Conservation (phyloP, 2,888 invertebrate genomes). For the Labia minor region DNA sequence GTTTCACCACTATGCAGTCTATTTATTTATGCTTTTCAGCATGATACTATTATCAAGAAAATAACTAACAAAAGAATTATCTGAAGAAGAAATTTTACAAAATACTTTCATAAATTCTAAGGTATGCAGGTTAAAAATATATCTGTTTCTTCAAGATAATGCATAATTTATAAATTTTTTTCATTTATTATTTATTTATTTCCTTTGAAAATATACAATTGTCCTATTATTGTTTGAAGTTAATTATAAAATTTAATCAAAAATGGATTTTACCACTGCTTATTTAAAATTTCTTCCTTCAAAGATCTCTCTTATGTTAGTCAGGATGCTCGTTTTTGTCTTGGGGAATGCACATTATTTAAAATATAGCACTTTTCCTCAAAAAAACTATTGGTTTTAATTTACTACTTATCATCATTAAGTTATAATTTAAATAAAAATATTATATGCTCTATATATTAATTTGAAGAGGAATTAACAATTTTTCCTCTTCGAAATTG, state of each 20-base stretch:
- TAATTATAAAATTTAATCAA: not conserved
- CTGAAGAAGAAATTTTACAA: not conserved
- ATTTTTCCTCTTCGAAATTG: slow-evolving; percentile 19
- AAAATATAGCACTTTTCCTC: not conserved
- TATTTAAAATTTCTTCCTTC: not conserved
- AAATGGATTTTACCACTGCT: too few relatives aligned
- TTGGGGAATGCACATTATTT: not conserved
- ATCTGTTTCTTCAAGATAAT: too few relatives aligned
- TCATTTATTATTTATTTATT: too few relatives aligned
- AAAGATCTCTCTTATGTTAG: not conserved
- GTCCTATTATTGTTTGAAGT: not conserved
- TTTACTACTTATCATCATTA: not conserved
- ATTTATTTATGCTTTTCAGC: not conserved
- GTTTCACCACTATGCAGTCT: not conserved
- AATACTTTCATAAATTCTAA: not conserved
- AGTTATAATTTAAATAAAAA: slow-evolving; percentile 20
- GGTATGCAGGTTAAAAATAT: too few relatives aligned
- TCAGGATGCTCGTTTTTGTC: not conserved
- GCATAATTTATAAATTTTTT: too few relatives aligned
- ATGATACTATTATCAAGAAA: not conserved
- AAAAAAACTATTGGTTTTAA: not conserved
- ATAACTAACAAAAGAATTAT: not conserved
- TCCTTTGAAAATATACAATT: too few relatives aligned
- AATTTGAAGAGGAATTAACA: slow-evolving; percentile 20
- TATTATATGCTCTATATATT: slow-evolving; percentile 23